Percentiles rank a stretch among this genome's conserved stretches.
These are phyloP conservation scores for Thalassaphorura encarpata DNA, from an alignment of 1,140 invertebrate genomes.

Conservation along the genomic window DNA sequence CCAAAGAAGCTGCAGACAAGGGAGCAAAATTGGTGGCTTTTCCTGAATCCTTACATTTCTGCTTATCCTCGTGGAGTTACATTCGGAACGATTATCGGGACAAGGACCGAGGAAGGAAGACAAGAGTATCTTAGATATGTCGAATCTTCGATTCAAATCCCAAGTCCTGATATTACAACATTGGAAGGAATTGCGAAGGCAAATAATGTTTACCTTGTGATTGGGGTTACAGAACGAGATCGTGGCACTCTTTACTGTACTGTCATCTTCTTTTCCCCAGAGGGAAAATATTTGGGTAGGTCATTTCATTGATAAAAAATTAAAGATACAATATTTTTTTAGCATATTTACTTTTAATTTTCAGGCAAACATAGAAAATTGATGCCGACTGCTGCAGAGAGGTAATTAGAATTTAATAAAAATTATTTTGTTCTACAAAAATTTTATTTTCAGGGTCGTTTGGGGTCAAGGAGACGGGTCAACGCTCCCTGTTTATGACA, in stretches of 20 bases:
- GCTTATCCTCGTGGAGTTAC: background rate
- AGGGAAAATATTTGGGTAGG: conserved; percentile 28
- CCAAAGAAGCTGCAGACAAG: conserved; percentile 3
- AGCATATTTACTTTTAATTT: too few species aligned
- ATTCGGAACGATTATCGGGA: background rate
- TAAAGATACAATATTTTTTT: too few species aligned
- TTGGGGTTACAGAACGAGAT: conserved; percentile 12
- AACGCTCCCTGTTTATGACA: conserved; percentile 33
- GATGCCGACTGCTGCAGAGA: conserved; percentile 34
- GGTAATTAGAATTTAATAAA: too few species aligned
- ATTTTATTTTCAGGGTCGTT: too few species aligned
- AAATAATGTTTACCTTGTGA: conserved; percentile 11
- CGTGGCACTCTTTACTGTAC: conserved; percentile 16
- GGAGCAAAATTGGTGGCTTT: conserved; percentile 20
- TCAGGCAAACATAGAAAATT: conserved; percentile 35
- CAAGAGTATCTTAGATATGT: conserved; percentile 1
- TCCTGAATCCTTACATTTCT: conserved; percentile 23
- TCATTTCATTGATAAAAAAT: too few species aligned
- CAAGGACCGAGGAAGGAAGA: conserved; percentile 7
- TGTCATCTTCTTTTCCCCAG: conserved; percentile 28
- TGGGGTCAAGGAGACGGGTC: conserved; percentile 36
- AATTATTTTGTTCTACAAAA: too few species aligned
- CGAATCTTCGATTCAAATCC: conserved; percentile 11
- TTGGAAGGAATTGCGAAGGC: conserved; percentile 1
- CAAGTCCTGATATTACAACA: background rate